phyloP scores from a whole-genome alignment of 2,797 vertebrate species.

The Hemibagrus guttatus region DNA sequence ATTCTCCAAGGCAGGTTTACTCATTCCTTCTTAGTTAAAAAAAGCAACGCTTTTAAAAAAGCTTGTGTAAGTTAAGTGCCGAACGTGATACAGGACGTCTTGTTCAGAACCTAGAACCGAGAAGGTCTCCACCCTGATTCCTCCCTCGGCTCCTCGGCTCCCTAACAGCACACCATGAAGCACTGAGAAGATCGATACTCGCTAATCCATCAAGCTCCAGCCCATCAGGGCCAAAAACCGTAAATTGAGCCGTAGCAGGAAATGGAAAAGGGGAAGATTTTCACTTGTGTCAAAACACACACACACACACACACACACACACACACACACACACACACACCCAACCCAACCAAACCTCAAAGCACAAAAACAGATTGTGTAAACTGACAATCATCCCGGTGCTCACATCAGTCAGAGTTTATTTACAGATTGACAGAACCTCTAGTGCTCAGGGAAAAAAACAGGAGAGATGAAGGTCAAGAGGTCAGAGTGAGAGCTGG shows the following conservation, averaged over 20 bases:
- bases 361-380: slow-evolving; percentile 22
- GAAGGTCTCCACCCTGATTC: slow-evolving; percentile 19
- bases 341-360: neutral
- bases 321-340: neutral
- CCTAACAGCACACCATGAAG: slow-evolving; percentile 24
- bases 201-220: slow-evolving; percentile 24
- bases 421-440: neutral
- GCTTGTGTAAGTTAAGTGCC: neutral
- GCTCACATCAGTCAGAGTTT: neutral
- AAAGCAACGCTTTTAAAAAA: neutral
- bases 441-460: neutral
- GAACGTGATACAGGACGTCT: neutral
- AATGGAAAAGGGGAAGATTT: neutral
- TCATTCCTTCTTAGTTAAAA: neutral
- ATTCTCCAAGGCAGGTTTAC: neutral
- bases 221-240: neutral
- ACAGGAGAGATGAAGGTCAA: neutral
- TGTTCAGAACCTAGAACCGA: neutral
- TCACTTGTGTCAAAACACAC: neutral
- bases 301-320: neutral
- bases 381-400: slow-evolving; percentile 5
- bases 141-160: neutral
- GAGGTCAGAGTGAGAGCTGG: neutral
- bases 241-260: slow-evolving; percentile 6
- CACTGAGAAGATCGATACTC: slow-evolving; percentile 18